Evolutionary conservation across 2,797 vertebrate genomes (phyloP), one percentile per base, ranked within the genome.

Genomic region (Sandelia bainsii): DNA sequence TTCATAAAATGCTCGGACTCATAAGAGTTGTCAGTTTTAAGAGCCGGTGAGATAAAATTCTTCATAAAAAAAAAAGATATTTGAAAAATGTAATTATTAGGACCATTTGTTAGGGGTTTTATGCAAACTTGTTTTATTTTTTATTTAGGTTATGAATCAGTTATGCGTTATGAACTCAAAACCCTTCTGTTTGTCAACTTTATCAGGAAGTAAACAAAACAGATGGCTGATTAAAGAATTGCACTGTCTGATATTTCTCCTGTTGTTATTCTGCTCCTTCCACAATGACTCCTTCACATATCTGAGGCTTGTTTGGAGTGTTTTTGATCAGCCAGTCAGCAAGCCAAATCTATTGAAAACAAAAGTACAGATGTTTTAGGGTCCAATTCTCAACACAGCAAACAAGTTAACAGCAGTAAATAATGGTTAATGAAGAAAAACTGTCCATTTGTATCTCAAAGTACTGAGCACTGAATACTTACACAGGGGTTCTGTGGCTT

Each of bases 291-390:
- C 2, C 81, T 45, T 93, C 85, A 32, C 27, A 85, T 40, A 98
- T 78, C 61, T 87, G 90, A 52, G 97, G 97, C 81, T 94, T 95
- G 77, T 96, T 96, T 39, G 97, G 97, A 81, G 97, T 96, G 88
- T 99, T 96, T 81, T 95, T 91, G 61, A 97, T 77, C 82, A 99
- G 78, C 98, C 98, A 99, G 83, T 97, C 96, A 90, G 97, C 97
- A 39, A 99, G 94, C 97, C 97, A 99, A 57, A 83, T 93, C 98
- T 99, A 63, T 62, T 67, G 64, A 76, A 53, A 70, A 64, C 45
- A 69, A 60, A 75, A 37, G 14, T 39, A 17, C 8, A 73, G 9
- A 54, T 56, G 19, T 73, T 48, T 66, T 12, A 57, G 11, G 29
- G 8, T 37, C 6, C 8, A 53, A 19, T 22, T 23, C 2, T 22